Base-by-base conservation (phyloP, 2,113 vertebrate genomes). In the Porphyrio hochstetteri region DNA sequence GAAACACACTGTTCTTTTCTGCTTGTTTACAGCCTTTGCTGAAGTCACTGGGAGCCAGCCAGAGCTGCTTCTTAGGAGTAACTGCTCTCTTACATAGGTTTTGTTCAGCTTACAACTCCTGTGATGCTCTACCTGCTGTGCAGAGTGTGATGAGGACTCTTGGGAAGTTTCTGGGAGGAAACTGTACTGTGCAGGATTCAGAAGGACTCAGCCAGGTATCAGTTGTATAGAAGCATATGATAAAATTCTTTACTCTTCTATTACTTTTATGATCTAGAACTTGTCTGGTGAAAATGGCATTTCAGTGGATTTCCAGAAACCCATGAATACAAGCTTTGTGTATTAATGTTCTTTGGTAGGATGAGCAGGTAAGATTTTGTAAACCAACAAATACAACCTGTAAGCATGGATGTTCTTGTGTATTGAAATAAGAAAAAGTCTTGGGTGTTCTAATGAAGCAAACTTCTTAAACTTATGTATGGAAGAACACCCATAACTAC, bases 41-140 rank as follows among this genome's bases (percentile, higher is more conserved):
- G 90, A 90, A 97, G 74, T 84, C 96, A 75, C 96, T 97, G 2
- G 92, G 90, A 92, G 59, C 98, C 59, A 96, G 95, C 42, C 92
- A 97, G 56, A 98, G 98, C 48, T 96, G 97, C 11, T 96, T 98
- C 83, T 94, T 99, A 55, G 97, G 96, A 53, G 82, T 98, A 70
- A 98, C 98, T 7, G 97, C 98, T 67, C 96, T 99, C 38, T 65
- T 98, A 38, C 94, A 99, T 70, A 97, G 97, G 42, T 93, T 99
- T 93, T 99, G 99, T 83, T 97, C 90, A 40, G 91, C 40, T 78
- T 86, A 64, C 4, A 68, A n/a, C 19, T 93, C 96, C 53, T 99
- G 99, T 68, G 92, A 36, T 46, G 77, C 33, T 16, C 90, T 98
- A 13, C 96, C 98, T 52, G 98, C 98, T n/a, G 97, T 99, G n/a